Conservation (phyloP, 2,797 vertebrate species). For the Sus cebifrons region DNA sequence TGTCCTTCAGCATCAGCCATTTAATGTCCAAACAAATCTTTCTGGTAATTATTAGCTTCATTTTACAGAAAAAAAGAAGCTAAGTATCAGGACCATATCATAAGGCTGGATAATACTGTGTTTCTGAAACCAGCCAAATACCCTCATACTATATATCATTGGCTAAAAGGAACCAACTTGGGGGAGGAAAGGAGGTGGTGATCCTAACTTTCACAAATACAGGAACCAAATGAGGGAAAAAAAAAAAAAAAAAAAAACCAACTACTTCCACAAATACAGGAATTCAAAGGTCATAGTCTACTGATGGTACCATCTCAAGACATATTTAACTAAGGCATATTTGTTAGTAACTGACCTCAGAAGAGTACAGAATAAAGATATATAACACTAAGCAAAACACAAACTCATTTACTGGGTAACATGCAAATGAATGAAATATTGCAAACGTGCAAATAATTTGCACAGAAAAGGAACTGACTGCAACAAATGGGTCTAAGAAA, state of each 20-base stretch:
- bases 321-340: constrained; percentile 2
- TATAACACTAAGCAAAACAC: constrained; percentile 11
- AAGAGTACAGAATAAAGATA: constrained; percentile 29
- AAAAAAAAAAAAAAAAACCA: neutral
- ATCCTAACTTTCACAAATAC: neutral
- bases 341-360: constrained; percentile 7
- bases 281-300: constrained; percentile 3
- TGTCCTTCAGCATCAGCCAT: neutral
- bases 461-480: neutral
- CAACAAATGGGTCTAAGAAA: neutral
- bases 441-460: neutral
- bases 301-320: neutral
- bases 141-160: neutral
- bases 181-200: too few relatives aligned
- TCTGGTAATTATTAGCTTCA: constrained; percentile 5
- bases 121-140: neutral
- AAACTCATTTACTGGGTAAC: neutral
- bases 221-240: neutral
- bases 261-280: neutral
- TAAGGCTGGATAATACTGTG: neutral
- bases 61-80: constrained; percentile 2
- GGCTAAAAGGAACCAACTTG: neutral
- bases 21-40: constrained; percentile 21
- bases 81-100: neutral
- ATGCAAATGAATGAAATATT: neutral